Evolutionary conservation across 2,113 vertebrate species (phyloP).

Genomic region (Lepus americanus): DNA sequence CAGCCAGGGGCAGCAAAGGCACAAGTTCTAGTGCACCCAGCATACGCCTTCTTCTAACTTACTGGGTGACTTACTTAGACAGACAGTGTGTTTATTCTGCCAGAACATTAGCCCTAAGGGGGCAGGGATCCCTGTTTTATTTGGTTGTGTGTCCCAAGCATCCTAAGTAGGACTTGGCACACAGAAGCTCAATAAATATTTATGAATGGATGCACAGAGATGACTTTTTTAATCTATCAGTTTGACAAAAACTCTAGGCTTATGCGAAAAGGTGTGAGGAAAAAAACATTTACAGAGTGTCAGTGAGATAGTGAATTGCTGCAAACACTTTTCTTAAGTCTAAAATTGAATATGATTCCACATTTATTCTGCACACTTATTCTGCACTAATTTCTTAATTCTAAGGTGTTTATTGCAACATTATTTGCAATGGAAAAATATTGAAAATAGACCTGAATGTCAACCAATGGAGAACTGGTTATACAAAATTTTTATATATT

Average conservation of each 20-base stretch:
- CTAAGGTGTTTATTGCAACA: background rate
- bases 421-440: constrained; percentile 36
- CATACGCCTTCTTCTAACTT: background rate
- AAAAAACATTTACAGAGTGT: background rate
- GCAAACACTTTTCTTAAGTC: constrained; percentile 6
- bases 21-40: background rate
- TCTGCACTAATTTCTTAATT: background rate
- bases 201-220: background rate
- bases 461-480: background rate
- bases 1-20: background rate
- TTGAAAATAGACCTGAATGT: background rate
- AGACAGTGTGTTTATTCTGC: background rate
- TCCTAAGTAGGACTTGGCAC: background rate
- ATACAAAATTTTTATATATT: constrained; percentile 17
- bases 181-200: background rate
- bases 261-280: background rate
- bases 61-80: background rate
- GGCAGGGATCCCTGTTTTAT: too few species aligned
- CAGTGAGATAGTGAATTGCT: background rate
- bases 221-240: background rate
- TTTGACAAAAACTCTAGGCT: background rate
- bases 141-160: background rate
- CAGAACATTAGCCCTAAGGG: background rate
- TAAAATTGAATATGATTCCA: background rate
- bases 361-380: background rate